A percentile compares a stretch with the other conserved stretches of the same genome.
Evolutionary conservation across 2,113 vertebrate species (phyloP).

Genomic region (Parotia lawesii): DNA sequence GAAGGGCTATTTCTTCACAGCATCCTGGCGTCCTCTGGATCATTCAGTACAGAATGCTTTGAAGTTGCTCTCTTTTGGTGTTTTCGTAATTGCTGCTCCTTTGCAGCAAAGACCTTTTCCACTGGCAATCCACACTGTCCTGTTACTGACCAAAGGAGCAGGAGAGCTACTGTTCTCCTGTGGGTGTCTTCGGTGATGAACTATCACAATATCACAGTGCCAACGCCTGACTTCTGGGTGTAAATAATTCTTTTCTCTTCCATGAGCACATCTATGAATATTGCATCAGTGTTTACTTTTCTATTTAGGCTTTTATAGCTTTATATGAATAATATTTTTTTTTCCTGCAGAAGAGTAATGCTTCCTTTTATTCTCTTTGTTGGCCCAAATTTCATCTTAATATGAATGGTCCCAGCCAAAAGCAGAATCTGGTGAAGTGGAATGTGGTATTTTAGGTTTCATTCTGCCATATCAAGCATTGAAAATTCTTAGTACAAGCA

Average conservation of each 20-base stretch:
- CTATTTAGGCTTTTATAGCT: not conserved
- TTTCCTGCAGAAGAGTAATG: not conserved
- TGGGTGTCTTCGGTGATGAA: not conserved
- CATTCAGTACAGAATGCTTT: not conserved
- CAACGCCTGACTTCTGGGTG: accelerated
- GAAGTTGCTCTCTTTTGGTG: not conserved
- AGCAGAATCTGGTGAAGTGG: not conserved
- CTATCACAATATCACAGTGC: not conserved
- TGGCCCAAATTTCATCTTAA: not conserved
- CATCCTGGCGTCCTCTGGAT: not conserved
- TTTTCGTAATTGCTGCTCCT: not conserved
- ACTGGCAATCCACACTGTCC: too few species aligned
- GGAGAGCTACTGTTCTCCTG: not conserved
- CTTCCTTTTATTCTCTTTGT: not conserved
- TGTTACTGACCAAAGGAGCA: not conserved
- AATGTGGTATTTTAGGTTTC: not conserved
- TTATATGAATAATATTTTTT: not conserved
- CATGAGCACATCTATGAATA: not conserved
- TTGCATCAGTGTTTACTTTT: slow-evolving; percentile 2
- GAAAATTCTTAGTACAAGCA: not conserved
- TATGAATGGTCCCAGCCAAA: not conserved
- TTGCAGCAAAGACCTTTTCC: not conserved
- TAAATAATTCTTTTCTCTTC: not conserved
- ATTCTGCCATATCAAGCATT: not conserved
- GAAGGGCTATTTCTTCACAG: not conserved